Conservation (phyloP, 2,113 vertebrate genomes). For the Calidris pugnax region DNA sequence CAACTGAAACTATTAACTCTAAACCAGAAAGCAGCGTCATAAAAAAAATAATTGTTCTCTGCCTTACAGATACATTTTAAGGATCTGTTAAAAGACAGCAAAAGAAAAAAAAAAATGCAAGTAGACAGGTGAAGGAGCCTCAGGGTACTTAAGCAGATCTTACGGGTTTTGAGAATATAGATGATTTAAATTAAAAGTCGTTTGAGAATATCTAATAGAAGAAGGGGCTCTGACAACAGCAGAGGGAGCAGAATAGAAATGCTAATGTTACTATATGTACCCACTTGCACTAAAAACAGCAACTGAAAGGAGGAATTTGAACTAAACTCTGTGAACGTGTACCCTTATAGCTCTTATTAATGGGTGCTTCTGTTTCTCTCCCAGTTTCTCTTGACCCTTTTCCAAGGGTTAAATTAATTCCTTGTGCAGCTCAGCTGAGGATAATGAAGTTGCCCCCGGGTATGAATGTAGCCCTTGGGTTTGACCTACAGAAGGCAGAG, state of each 20-base stretch:
- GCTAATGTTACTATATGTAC: neutral
- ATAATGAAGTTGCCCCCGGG: constrained; percentile 9
- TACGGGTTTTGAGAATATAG: neutral
- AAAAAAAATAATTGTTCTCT: neutral
- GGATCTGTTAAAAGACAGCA: neutral
- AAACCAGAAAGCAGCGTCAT: neutral
- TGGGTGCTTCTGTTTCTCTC: neutral
- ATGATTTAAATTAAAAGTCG: neutral
- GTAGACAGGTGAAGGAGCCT: neutral
- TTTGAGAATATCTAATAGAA: neutral
- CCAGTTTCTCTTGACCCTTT: constrained; percentile 18
- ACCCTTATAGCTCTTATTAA: neutral
- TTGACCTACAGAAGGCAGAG: constrained; percentile 29
- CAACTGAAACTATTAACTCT: constrained; percentile 14
- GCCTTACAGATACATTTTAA: neutral
- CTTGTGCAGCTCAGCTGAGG: constrained; percentile 12
- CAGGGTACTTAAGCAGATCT: neutral
- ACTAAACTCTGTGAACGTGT: neutral
- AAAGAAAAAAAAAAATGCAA: neutral
- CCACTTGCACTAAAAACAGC: neutral
- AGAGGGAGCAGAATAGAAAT: neutral
- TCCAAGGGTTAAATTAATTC: constrained; percentile 43
- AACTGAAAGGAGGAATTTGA: neutral
- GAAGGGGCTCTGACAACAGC: neutral
- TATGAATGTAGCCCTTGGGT: neutral